Evolutionary conservation across 2,113 vertebrate species (phyloP).

Genomic region (Dicentrarchus labrax): DNA sequence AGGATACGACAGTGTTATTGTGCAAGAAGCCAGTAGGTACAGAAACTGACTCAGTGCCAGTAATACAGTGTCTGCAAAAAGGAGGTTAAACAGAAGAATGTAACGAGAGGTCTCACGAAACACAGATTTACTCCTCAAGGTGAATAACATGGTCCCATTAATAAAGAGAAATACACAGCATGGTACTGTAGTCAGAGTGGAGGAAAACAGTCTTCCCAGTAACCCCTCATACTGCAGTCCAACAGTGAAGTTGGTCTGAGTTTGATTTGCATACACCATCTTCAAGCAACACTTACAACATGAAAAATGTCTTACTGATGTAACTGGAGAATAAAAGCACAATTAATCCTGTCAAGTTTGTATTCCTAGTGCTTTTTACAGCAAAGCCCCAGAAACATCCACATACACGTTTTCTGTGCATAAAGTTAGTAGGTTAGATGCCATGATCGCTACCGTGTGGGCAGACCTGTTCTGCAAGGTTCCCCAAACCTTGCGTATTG

Average conservation of each 20-base stretch:
- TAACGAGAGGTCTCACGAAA: constrained; percentile 64
- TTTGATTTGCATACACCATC: neutral
- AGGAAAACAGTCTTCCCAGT: neutral
- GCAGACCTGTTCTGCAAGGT: too few relatives aligned
- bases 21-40: neutral
- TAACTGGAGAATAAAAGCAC: too few relatives aligned
- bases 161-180: constrained; percentile 47
- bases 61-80: neutral
- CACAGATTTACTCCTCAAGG: constrained; percentile 42
- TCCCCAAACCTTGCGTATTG: too few relatives aligned
- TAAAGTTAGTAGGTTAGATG: too few relatives aligned
- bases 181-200: neutral
- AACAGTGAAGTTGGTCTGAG: neutral
- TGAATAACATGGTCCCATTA: constrained; percentile 51
- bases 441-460: too few relatives aligned
- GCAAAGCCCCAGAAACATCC: too few relatives aligned
- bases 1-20: neutral
- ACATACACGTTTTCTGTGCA: too few relatives aligned
- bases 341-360: too few relatives aligned
- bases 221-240: neutral
- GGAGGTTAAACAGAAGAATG: constrained; percentile 54
- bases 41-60: neutral
- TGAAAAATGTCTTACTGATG: too few relatives aligned
- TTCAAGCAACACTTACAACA: neutral
- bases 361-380: too few relatives aligned